phyloP scores from a whole-genome alignment of 37 sponge, comb jelly and placozoan species.

The Theonella swinhoei region DNA sequence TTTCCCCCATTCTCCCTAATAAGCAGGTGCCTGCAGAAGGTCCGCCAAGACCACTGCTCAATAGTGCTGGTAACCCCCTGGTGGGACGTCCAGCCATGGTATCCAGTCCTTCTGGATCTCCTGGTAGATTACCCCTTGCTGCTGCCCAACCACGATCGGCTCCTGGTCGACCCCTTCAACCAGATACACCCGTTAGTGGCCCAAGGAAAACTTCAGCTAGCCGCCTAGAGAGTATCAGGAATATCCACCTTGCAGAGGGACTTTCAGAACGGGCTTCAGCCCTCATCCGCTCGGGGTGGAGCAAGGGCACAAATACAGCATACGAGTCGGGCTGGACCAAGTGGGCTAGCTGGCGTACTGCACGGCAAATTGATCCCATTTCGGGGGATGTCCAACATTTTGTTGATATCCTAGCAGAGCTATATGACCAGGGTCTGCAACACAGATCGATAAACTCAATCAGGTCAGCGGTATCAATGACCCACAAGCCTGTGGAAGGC shows the following conservation, averaged over 20 bases:
- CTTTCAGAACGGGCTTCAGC: slow-evolving; percentile 32
- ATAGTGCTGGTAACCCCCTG: slow-evolving; percentile 36
- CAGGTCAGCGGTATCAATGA: slow-evolving; percentile 38
- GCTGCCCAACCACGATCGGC: neutral
- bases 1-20: slow-evolving; percentile 66
- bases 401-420: slow-evolving; percentile 30
- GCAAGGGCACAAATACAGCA: slow-evolving; percentile 28
- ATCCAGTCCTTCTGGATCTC: slow-evolving; percentile 31
- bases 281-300: slow-evolving; percentile 34
- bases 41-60: slow-evolving; percentile 3
- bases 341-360: slow-evolving; percentile 47
- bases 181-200: neutral
- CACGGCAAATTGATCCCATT: slow-evolving; percentile 37
- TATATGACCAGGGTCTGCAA: slow-evolving; percentile 37
- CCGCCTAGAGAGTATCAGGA: slow-evolving; percentile 70
- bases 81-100: slow-evolving; percentile 56
- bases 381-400: slow-evolving; percentile 21
- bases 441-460: slow-evolving; percentile 11
- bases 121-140: slow-evolving; percentile 19
- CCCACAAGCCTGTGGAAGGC: slow-evolving; percentile 11
- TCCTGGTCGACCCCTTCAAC: slow-evolving; percentile 34
- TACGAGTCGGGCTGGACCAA: slow-evolving; percentile 47
- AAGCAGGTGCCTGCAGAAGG: slow-evolving; percentile 47
- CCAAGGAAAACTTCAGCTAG: slow-evolving; percentile 9
- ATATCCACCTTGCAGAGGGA: neutral